Evolutionary conservation across 1,140 invertebrate species (phyloP).

Genomic region (Heliconius himera): DNA sequence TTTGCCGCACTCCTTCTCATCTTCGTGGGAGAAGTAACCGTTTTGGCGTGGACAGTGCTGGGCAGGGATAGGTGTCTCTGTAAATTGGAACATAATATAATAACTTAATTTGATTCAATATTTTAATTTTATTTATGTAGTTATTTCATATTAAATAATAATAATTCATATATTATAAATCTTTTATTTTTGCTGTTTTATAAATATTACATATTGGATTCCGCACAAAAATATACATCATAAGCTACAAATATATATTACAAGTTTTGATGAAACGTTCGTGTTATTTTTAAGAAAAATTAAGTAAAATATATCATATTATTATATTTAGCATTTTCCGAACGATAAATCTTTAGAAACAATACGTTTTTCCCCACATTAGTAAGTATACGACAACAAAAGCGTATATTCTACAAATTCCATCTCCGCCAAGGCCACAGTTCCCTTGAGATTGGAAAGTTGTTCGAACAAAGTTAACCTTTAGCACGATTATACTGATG

Average conservation of each 20-base stretch:
- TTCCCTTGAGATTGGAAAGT: slow-evolving; percentile 76
- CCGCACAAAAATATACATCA: no score
- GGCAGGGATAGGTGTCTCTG: slow-evolving; percentile 88
- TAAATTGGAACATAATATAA: slow-evolving; percentile 35
- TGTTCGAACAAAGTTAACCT: slow-evolving; percentile 63
- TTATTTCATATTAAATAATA: no score
- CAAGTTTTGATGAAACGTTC: not conserved
- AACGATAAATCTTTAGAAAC: not conserved
- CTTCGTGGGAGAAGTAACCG: slow-evolving; percentile 94
- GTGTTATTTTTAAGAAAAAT: not conserved
- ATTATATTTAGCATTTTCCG: no score
- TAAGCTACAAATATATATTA: not conserved
- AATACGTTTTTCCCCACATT: slow-evolving; percentile 19
- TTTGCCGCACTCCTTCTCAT: slow-evolving; percentile 90
- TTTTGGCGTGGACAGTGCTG: slow-evolving; percentile 91
- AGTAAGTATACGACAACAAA: slow-evolving; percentile 38
- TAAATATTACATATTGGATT: no score
- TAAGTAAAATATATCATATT: no score
- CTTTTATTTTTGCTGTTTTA: no score
- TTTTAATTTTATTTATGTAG: no score
- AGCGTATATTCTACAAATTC: slow-evolving; percentile 47
- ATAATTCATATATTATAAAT: no score
- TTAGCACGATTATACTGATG: slow-evolving; percentile 62
- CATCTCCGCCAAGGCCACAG: slow-evolving; percentile 55
- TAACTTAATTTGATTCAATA: no score